phyloP scores from a whole-genome alignment of 2,888 invertebrate species.

The Drosophila neonasuta region DNA sequence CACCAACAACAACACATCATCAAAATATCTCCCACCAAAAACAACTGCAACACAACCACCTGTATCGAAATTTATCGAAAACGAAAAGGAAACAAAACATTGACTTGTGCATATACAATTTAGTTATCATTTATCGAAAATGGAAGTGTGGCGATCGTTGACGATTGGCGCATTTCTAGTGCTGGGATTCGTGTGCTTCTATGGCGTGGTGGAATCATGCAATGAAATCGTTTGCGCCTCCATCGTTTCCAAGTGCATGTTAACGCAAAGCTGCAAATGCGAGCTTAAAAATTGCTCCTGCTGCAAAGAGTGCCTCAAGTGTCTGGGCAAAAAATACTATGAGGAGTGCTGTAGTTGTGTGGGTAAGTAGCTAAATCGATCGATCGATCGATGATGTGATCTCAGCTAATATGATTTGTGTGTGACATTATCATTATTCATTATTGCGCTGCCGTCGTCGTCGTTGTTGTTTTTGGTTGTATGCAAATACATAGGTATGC shows the following conservation, averaged over 20 bases:
- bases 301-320: constrained; percentile 95
- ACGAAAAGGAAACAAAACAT: neutral
- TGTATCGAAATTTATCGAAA: constrained; percentile 2
- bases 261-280: constrained; percentile 98
- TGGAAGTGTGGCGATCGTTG: constrained; percentile 74
- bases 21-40: neutral
- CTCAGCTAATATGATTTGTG: constrained; percentile 22
- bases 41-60: constrained; percentile 10
- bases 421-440: constrained; percentile 54
- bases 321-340: constrained; percentile 91
- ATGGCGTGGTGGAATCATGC: constrained; percentile 83
- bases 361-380: constrained; percentile 86
- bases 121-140: constrained; percentile 28
- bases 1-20: neutral
- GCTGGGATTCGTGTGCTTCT: constrained; percentile 73
- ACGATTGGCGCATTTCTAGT: constrained; percentile 68
- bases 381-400: constrained; percentile 39
- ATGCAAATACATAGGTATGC: constrained; percentile 13
- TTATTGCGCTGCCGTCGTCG: constrained; percentile 34
- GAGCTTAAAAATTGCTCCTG: constrained; percentile 96
- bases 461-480: constrained; percentile 46
- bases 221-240: constrained; percentile 98
- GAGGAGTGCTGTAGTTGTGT: constrained; percentile 98
- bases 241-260: constrained; percentile 97
- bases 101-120: constrained; percentile 1